A percentile compares a stretch with the other conserved stretches of the same genome.
These are phyloP conservation scores for Malurus elegans DNA, from an alignment of 2,113 vertebrate genomes.

Conservation along the genomic window DNA sequence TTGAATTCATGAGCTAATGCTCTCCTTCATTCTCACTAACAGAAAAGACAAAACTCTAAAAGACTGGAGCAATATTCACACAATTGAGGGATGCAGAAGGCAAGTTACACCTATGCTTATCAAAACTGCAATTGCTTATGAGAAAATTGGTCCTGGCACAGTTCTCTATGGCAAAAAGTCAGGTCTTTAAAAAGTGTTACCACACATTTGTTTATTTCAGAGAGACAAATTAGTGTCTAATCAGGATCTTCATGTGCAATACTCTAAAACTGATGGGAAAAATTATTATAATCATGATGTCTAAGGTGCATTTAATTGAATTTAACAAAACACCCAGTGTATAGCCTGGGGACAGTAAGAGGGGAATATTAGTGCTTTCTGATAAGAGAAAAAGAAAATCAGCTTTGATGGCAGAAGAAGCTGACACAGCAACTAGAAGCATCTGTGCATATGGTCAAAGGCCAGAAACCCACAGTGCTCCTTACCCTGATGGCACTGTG, in stretches of 20 bases:
- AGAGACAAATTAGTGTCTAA: neutral
- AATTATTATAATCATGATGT: neutral
- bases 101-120: neutral
- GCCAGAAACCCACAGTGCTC: neutral
- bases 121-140: neutral
- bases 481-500: fast-evolving
- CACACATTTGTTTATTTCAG: neutral
- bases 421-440: neutral
- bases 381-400: neutral
- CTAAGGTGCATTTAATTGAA: neutral
- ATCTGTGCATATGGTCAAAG: neutral
- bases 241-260: neutral
- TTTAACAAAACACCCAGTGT: neutral
- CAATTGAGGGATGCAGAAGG: neutral
- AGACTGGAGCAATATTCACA: neutral
- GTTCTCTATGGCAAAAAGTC: neutral
- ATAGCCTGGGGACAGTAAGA: neutral
- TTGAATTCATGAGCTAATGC: neutral
- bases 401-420: neutral
- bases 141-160: neutral
- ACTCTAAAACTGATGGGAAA: neutral
- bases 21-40: neutral
- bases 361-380: neutral
- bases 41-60: neutral
- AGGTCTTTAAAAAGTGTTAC: neutral